These are phyloP conservation scores for Diachasmimorpha longicaudata DNA, from an alignment of 1,140 invertebrate species.

Conservation along the genomic window DNA sequence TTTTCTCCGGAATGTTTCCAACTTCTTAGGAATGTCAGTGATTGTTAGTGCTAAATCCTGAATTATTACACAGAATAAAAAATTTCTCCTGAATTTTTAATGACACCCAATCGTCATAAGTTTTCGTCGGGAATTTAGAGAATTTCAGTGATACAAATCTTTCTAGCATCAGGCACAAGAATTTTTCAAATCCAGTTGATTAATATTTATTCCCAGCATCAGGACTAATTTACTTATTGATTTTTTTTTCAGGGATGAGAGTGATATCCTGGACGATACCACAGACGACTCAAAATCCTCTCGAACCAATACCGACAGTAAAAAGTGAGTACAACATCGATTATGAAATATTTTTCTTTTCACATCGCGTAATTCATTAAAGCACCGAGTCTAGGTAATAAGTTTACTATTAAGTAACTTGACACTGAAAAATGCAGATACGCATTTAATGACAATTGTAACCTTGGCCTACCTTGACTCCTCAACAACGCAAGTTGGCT, in stretches of 20 bases:
- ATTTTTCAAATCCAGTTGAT: not conserved
- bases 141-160: too few relatives aligned
- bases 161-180: too few relatives aligned
- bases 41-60: too few relatives aligned
- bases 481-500: constrained; percentile 41
- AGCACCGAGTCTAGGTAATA: not conserved
- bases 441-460: constrained; percentile 16
- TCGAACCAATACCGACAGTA: constrained; percentile 70
- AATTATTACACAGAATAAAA: too few relatives aligned
- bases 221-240: too few relatives aligned
- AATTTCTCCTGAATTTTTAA: too few relatives aligned
- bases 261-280: constrained; percentile 66
- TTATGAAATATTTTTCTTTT: not conserved
- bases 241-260: constrained; percentile 64
- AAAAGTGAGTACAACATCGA: constrained; percentile 66
- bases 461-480: constrained; percentile 55
- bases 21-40: too few relatives aligned
- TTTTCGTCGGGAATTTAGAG: too few relatives aligned
- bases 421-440: constrained; percentile 4
- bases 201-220: not conserved
- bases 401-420: constrained; percentile 17
- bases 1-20: too few relatives aligned
- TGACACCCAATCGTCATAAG: too few relatives aligned
- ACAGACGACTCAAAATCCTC: constrained; percentile 69
- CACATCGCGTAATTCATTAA: not conserved